A percentile compares a stretch with the other conserved stretches of the same genome.
These are phyloP conservation scores for Dryomyza anilis DNA, from an alignment of 2,888 invertebrate genomes.

Conservation along the genomic window DNA sequence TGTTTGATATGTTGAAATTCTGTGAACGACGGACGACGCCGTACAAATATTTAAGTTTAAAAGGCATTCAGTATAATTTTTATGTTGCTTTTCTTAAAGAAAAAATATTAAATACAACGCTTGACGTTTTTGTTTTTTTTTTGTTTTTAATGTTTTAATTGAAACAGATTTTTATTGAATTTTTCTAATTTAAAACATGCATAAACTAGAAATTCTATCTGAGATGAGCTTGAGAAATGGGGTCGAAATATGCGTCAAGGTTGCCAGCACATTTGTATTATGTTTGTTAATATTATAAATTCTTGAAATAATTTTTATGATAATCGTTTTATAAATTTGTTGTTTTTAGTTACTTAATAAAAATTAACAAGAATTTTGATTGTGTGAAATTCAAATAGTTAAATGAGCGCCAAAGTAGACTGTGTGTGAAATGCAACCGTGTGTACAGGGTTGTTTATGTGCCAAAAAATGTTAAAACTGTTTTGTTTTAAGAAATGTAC, in stretches of 20 bases:
- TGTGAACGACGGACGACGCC: not conserved
- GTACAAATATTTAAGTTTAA: too few relatives aligned
- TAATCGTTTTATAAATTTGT: not conserved
- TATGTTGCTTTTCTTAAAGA: not conserved
- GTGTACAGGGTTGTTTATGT: too few relatives aligned
- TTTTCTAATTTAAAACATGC: slow-evolving; percentile 56
- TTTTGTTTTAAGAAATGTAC: too few relatives aligned
- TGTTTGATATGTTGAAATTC: not conserved
- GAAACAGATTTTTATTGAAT: slow-evolving; percentile 43
- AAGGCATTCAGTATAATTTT: not conserved
- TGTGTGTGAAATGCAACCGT: too few relatives aligned
- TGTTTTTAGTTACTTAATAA: not conserved
- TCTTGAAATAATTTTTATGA: not conserved
- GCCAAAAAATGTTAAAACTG: too few relatives aligned
- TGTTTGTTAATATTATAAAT: not conserved
- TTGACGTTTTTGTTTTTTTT: slow-evolving; percentile 23
- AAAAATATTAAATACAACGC: too few relatives aligned
- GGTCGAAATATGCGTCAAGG: not conserved
- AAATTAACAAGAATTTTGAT: not conserved
- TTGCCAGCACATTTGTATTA: not conserved
- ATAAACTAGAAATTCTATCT: slow-evolving; percentile 57
- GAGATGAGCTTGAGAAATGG: not conserved
- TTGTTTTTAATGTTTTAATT: too few relatives aligned
- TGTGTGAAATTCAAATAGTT: not conserved
- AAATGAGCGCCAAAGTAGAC: not conserved